These are phyloP conservation scores for Pheucticus melanocephalus DNA, from an alignment of 2,113 vertebrate genomes.

Conservation along the genomic window DNA sequence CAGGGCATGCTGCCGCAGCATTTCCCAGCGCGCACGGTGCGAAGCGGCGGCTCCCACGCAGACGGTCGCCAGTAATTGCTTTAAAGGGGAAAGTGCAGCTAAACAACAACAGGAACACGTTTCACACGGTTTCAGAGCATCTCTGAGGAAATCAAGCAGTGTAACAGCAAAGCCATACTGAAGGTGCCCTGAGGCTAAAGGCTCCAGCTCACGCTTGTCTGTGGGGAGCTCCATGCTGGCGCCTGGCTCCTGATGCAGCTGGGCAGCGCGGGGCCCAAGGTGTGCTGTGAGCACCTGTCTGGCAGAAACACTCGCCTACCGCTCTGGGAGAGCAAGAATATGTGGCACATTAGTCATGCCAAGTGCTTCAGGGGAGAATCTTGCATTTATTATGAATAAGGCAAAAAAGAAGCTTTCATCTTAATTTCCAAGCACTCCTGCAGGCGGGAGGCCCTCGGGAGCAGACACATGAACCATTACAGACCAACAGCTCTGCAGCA, in stretches of 20 bases:
- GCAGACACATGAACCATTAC: not conserved
- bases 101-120: not conserved
- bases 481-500: rapidly evolving
- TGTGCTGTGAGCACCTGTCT: not conserved
- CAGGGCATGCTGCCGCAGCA: not conserved
- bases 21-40: rapidly evolving
- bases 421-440: not conserved
- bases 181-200: not conserved
- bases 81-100: not conserved
- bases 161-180: not conserved
- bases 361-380: not conserved
- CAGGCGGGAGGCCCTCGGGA: not conserved
- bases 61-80: not conserved
- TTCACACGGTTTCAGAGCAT: not conserved
- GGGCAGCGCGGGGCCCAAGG: not conserved
- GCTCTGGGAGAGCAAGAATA: not conserved
- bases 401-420: slow-evolving; percentile 38
- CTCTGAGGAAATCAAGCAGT: not conserved
- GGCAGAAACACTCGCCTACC: not conserved
- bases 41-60: rapidly evolving
- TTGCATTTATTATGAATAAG: slow-evolving; percentile 51
- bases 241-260: not conserved
- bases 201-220: rapidly evolving
- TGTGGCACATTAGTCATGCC: slow-evolving; percentile 15
- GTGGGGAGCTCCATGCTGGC: rapidly evolving